Evolutionary conservation across 2,113 vertebrate genomes (phyloP).

Genomic region (Stictonetta naevosa): DNA sequence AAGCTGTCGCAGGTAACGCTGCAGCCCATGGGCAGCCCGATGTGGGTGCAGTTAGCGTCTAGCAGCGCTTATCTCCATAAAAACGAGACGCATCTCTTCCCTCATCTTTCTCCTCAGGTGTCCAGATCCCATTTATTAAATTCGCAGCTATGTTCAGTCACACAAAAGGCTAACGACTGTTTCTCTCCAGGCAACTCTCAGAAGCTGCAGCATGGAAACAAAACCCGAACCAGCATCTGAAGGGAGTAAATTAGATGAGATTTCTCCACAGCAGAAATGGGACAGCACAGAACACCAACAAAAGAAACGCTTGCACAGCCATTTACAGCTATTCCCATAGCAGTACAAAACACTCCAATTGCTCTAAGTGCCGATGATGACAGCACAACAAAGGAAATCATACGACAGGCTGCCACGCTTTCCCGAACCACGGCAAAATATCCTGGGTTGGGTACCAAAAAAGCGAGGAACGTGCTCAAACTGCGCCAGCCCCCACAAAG

Average conservation of each 20-base stretch:
- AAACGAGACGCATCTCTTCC: background rate
- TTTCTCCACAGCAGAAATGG: conserved; percentile 27
- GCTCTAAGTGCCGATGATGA: conserved; percentile 35
- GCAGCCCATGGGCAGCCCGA: background rate
- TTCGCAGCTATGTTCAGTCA: background rate
- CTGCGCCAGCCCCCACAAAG: fast-evolving
- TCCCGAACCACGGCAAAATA: background rate
- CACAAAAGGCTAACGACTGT: background rate
- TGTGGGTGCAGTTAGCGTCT: background rate
- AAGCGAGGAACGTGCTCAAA: background rate
- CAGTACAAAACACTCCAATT: conserved; percentile 29
- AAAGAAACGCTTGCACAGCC: conserved; percentile 48
- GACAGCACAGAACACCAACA: conserved; percentile 37
- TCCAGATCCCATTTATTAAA: conserved; percentile 13
- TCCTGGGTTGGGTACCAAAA: background rate
- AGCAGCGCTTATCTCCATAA: background rate
- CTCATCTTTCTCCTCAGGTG: background rate
- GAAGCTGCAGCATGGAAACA: background rate
- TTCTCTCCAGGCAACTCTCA: conserved; percentile 25
- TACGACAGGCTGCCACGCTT: background rate
- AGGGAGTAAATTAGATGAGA: conserved; percentile 15
- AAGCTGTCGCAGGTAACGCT: background rate
- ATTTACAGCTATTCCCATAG: conserved; percentile 66
- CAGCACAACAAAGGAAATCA: conserved; percentile 17
- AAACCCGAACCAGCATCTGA: conserved; percentile 23